These are phyloP conservation scores for Rhabdomys pumilio DNA, from an alignment of 2,797 vertebrate genomes.

Conservation along the genomic window DNA sequence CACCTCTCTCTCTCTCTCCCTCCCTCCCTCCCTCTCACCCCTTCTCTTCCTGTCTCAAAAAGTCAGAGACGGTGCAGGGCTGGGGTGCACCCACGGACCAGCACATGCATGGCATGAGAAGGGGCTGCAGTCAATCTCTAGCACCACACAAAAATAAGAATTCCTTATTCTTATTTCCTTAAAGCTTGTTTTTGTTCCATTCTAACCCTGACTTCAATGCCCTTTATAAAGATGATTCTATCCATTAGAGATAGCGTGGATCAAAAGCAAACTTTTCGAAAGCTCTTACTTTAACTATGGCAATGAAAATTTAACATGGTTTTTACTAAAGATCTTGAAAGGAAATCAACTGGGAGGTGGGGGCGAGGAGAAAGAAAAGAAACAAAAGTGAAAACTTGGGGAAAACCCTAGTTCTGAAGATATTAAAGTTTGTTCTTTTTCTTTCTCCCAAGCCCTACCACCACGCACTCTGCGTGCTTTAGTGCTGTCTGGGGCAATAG, in stretches of 20 bases:
- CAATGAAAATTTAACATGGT: conserved; percentile 7
- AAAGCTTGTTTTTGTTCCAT: background rate
- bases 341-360: conserved; percentile 16
- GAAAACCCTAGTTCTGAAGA: conserved; percentile 50
- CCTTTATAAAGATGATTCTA: background rate
- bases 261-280: background rate
- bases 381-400: background rate
- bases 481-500: background rate
- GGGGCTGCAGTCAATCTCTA: no score
- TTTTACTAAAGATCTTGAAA: conserved; percentile 31
- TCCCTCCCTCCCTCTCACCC: no score
- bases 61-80: background rate
- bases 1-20: background rate
- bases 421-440: background rate
- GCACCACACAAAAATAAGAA: background rate
- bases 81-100: background rate
- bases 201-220: background rate
- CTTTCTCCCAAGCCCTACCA: background rate
- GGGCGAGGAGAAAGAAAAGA: background rate
- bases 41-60: background rate
- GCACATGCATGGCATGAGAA: no score
- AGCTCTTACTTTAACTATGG: background rate
- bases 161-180: no score
- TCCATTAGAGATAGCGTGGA: background rate
- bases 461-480: background rate